phyloP scores from a whole-genome alignment of 1,140 invertebrate species.

The Amyelois transitella region DNA sequence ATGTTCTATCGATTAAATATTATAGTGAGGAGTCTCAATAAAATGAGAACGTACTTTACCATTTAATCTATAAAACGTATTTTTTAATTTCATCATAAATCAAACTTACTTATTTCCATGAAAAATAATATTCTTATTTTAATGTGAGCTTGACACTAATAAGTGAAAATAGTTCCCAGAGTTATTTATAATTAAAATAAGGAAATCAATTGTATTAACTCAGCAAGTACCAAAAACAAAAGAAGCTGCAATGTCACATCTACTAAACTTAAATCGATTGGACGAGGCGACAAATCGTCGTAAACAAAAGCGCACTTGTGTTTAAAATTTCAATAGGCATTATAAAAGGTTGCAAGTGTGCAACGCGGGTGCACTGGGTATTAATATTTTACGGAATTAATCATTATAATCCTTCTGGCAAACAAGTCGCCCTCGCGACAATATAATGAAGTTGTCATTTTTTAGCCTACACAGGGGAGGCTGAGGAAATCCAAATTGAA shows the following conservation, averaged over 20 bases:
- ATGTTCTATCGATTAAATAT: too few species aligned
- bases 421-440: conserved; percentile 69
- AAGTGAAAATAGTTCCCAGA: too few species aligned
- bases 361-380: conserved; percentile 56
- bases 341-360: conserved; percentile 52
- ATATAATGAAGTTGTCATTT: conserved; percentile 75
- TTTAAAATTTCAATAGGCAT: conserved; percentile 50
- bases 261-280: not conserved
- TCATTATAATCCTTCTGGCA: conserved; percentile 73
- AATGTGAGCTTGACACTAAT: too few species aligned
- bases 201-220: too few species aligned
- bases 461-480: conserved; percentile 66
- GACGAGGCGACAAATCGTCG: conserved; percentile 16
- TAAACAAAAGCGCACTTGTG: conserved; percentile 37
- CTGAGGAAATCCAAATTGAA: conserved; percentile 76
- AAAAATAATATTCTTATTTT: too few species aligned
- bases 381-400: conserved; percentile 74
- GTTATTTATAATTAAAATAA: too few species aligned
- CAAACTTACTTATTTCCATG: too few species aligned
- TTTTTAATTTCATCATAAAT: too few species aligned
- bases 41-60: too few species aligned
- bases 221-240: too few species aligned
- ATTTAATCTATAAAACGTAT: too few species aligned
- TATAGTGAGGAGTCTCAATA: too few species aligned
- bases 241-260: not conserved